phyloP scores from a whole-genome alignment of 2,888 invertebrate species.

The Tridacna gigas region DNA sequence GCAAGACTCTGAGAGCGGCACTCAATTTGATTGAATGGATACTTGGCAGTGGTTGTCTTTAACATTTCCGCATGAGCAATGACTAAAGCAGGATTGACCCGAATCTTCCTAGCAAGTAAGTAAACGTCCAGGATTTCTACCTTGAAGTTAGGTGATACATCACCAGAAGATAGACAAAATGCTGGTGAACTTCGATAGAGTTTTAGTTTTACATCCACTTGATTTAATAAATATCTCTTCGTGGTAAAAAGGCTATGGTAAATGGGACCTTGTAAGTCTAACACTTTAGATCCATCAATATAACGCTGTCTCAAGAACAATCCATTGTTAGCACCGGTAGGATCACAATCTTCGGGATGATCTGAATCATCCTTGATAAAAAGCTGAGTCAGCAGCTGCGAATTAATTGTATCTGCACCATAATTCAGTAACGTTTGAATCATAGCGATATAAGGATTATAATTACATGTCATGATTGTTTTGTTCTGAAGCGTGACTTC shows the following conservation, averaged over 20 bases:
- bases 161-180: slow-evolving; percentile 54
- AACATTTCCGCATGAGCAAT: slow-evolving; percentile 51
- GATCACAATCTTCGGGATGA: slow-evolving; percentile 26
- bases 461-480: slow-evolving; percentile 43
- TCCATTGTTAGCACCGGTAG: slow-evolving; percentile 36
- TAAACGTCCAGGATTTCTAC: slow-evolving; percentile 50
- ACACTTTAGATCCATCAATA: slow-evolving; percentile 29
- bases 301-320: slow-evolving; percentile 27
- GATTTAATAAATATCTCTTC: slow-evolving; percentile 56
- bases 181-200: slow-evolving; percentile 58
- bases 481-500: slow-evolving; percentile 38
- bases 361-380: slow-evolving; percentile 37
- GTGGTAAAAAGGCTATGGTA: slow-evolving; percentile 48
- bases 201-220: no score
- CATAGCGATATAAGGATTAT: slow-evolving; percentile 52
- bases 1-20: slow-evolving; percentile 40
- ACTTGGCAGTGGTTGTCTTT: slow-evolving; percentile 50
- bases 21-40: slow-evolving; percentile 47
- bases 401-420: slow-evolving; percentile 34
- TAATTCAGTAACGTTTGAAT: slow-evolving; percentile 35
- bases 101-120: slow-evolving; percentile 44
- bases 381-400: slow-evolving; percentile 20
- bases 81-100: slow-evolving; percentile 52
- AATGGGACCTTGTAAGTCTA: slow-evolving; percentile 53
- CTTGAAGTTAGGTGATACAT: slow-evolving; percentile 40